These are phyloP conservation scores for Amiota minor DNA, from an alignment of 2,888 invertebrate genomes.

Conservation along the genomic window DNA sequence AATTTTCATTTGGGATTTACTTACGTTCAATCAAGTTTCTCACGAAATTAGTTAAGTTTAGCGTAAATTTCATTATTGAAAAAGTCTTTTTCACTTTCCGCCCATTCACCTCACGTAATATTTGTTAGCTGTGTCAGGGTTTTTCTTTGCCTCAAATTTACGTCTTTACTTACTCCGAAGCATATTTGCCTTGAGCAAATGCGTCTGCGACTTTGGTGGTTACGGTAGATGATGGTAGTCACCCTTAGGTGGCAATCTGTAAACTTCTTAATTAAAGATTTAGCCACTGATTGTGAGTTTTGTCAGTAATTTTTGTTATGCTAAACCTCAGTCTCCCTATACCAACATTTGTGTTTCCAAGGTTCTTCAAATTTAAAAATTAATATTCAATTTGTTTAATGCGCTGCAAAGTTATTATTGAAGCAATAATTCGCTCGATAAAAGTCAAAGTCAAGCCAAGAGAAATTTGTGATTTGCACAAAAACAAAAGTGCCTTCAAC, in stretches of 20 bases:
- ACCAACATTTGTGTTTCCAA: not conserved
- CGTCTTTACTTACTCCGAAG: not conserved
- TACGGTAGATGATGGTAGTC: not conserved
- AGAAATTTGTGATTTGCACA: not conserved
- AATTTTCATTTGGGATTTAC: conserved; percentile 48
- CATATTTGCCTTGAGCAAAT: not conserved
- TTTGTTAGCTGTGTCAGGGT: conserved; percentile 9
- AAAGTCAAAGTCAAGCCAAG: not conserved
- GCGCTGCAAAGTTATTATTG: conserved; percentile 27
- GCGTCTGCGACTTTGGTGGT: not conserved
- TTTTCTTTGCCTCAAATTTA: not conserved
- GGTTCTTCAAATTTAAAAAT: conserved; percentile 8
- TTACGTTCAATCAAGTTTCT: conserved; percentile 37
- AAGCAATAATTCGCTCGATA: conserved; percentile 20
- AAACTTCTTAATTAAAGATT: conserved; percentile 33
- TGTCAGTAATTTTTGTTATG: not conserved
- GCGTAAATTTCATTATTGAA: conserved; percentile 50
- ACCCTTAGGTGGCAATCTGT: conserved; percentile 3
- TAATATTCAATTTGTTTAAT: conserved; percentile 29
- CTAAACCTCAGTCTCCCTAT: not conserved
- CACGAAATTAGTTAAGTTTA: conserved; percentile 39
- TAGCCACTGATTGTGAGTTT: conserved; percentile 23
- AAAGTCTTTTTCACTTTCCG: conserved; percentile 14
- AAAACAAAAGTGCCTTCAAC: not conserved
- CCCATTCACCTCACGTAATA: not conserved